Evolutionary conservation across 2,888 invertebrate species (phyloP), one percentile per base, ranked within the genome.

Genomic region (Cephus nigrinus): DNA sequence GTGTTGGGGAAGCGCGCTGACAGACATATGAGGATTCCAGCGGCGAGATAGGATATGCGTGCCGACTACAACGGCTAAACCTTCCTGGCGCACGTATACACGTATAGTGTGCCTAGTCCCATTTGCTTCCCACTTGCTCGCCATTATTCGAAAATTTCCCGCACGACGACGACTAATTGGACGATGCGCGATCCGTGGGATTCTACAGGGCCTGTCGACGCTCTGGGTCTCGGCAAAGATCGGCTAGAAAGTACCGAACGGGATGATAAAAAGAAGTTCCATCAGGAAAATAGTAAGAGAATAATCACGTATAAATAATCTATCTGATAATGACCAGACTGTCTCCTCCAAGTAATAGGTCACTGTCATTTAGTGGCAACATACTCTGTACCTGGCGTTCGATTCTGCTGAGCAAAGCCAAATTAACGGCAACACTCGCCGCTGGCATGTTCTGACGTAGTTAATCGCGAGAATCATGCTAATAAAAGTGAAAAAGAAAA

Each of bases 21-120:
- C 87, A 88, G 90, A 90, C 90, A 89, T 90, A 90, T 88, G 90
- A 90, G 90, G 88, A 90, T 89, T 90, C 90, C 90, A 90, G 90
- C 89, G 81, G 90, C 83, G 90, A 89, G 87, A 90, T 90, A 89
- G 88, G 89, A 89, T 85, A 81, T 85, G 84, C 84, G 85, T 84
- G 90, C 83, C 78, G 78, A 76, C 78, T 75, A 75, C 78, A 75
- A 76, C 78, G 78, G 75, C 78, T 75, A 78, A 78, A 78, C 78
- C 71, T 31, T 71, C 71, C 32, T 32, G 30, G 33, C 71, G 32
- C 71, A 33, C 71, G 32, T 32, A 32, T 71, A 71, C 71, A 32
- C 32, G 71, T 55, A 55, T 23, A 55, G 55, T 55, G 55, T 55
- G 55, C 23, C 55, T 23, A 55, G 55, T 55, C 55, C 55, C 55